phyloP scores from a whole-genome alignment of 2,797 vertebrate genomes.

The Scomberomorus guttatus region DNA sequence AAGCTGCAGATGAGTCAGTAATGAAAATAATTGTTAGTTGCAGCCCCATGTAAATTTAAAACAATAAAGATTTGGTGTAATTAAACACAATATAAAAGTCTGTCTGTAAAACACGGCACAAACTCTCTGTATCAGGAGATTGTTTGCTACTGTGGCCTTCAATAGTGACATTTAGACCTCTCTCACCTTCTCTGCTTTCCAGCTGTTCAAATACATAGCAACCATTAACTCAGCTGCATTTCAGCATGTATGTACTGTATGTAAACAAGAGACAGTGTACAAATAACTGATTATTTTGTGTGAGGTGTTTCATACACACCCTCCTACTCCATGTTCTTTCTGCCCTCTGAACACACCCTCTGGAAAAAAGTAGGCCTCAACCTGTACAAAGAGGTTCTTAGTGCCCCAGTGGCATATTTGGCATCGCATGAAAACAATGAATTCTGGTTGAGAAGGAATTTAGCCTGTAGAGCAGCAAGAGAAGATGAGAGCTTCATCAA shows the following conservation, averaged over 20 bases:
- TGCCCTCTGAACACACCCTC: conserved; percentile 30
- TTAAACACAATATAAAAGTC: conserved; percentile 9
- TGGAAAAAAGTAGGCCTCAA: conserved; percentile 25
- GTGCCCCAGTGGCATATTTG: conserved; percentile 64
- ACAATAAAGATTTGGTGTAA: background rate
- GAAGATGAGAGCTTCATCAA: conserved; percentile 56
- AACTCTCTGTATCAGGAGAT: conserved; percentile 5
- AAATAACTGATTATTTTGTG: background rate
- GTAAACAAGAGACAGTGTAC: conserved; percentile 9
- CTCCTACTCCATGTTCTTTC: conserved; percentile 11
- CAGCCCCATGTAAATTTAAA: background rate
- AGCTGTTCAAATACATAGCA: background rate
- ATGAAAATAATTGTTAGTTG: background rate
- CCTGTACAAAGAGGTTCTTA: conserved; percentile 57
- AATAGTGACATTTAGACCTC: background rate
- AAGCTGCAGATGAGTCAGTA: background rate
- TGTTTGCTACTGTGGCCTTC: background rate
- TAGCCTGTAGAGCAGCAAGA: conserved; percentile 33
- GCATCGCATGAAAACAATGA: conserved; percentile 55
- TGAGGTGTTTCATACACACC: conserved; percentile 3
- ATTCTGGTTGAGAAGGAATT: conserved; percentile 42
- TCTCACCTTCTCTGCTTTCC: background rate
- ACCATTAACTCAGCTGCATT: background rate
- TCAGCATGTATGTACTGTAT: background rate
- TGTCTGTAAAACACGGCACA: background rate